Base-by-base conservation (phyloP, 2,888 invertebrate species). In the Crocallis elinguaria region DNA sequence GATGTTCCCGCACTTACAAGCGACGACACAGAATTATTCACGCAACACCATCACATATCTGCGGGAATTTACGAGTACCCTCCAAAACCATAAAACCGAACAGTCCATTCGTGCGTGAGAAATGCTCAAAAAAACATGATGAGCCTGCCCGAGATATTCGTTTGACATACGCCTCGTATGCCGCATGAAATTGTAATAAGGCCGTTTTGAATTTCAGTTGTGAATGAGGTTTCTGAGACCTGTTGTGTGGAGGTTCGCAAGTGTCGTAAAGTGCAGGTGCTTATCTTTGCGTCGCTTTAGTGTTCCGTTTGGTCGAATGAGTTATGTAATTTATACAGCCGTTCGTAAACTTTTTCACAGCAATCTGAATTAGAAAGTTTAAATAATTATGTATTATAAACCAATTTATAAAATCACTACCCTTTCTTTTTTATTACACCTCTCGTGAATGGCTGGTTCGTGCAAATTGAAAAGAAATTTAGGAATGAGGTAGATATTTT, bases 161-260 rank as follows among this genome's bases (percentile, higher is more conserved):
- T 49, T 57, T 56, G 56, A 59, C 53, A 56, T 48, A 52, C 38
- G 62, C 49, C 36, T 30, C 39, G 45, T 43, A 51, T 59, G 65
- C 58, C 41, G 60, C 49, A 72, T 72, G 73, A 75, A 75, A 75
- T 67, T 71, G 65, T 71, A 75, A 75, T 72, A 67, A 67, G 69
- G 60, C 44, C 38, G 55, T 41, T 56, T 50, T 45, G 48, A 43
- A 49, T 48, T 53, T 69, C 55, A 61, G 62, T 57, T 56, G 43
- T 48, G 63, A 62, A 64, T 66, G 35, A 7, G 5, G 13, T 39
- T 32, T 29, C 27, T 5, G 29, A 42, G 30, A 30, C 23, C n/a
- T 30, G 30, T 29, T 49, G 29, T 13, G 9, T 3, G 8, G 19
- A 23, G 30, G 27, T 13, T 42, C 29, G 27, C 49, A 49, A 27